These are phyloP conservation scores for Sweltsa coloradensis DNA, from an alignment of 1,140 invertebrate species.

Conservation along the genomic window DNA sequence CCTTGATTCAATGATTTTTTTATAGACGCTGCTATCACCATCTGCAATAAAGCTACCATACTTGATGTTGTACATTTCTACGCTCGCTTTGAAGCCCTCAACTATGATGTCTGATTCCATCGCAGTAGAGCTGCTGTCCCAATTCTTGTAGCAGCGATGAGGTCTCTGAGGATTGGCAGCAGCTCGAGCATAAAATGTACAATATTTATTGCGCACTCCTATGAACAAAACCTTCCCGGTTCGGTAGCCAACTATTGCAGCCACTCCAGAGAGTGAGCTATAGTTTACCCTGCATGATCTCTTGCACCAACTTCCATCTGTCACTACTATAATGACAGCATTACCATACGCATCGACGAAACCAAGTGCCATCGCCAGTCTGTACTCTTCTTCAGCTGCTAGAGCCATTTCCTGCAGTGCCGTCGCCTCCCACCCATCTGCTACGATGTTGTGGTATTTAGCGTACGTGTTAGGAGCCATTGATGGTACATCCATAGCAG, in stretches of 20 bases:
- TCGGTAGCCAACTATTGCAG: constrained; percentile 25
- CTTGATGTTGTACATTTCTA: constrained; percentile 20
- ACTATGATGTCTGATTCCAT: constrained; percentile 24
- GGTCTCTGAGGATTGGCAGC: not conserved
- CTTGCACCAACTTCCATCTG: constrained; percentile 25
- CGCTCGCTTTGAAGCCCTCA: constrained; percentile 19
- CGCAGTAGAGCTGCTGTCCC: constrained; percentile 15
- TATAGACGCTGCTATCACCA: constrained; percentile 24
- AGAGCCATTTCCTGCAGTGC: constrained; percentile 4
- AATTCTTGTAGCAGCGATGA: constrained; percentile 16
- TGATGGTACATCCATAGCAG: constrained; percentile 1
- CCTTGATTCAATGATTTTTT: constrained; percentile 16
- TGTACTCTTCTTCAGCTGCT: constrained; percentile 4
- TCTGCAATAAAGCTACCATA: constrained; percentile 24
- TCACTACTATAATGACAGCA: constrained; percentile 24
- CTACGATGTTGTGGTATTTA: not conserved
- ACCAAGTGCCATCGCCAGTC: constrained; percentile 5
- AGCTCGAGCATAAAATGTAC: constrained; percentile 21
- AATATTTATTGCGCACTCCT: constrained; percentile 29
- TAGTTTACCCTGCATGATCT: constrained; percentile 23
- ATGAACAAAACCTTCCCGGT: constrained; percentile 28
- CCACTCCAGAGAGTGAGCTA: constrained; percentile 22
- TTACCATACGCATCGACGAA: constrained; percentile 22
- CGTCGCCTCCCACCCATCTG: constrained; percentile 4
- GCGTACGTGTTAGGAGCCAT: constrained; percentile 7